Evolutionary conservation across 2,113 vertebrate genomes (phyloP), one percentile per base, ranked within the genome.

Genomic region (Nothobranchius kuhntae): DNA sequence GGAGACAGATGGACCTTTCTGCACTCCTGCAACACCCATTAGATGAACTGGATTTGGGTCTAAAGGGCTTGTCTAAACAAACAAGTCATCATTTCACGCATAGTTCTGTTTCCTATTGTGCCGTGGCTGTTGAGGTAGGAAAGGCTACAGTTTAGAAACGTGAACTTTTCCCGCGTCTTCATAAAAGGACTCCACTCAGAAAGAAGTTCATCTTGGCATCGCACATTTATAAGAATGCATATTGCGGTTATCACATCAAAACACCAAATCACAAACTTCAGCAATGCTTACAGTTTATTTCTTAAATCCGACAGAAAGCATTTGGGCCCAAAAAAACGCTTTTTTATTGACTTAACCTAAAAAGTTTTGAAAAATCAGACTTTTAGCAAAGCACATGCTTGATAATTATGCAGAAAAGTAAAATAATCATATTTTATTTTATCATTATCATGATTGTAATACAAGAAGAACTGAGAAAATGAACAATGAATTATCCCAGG

Each of bases 1-100:
- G 56, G 90, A 92, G 90, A 93, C 89, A 82, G 88, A 93, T 92
- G 86, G 85, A 82, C 84, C 42, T 71, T 79, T 80, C 73, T 53
- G 77, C 79, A 88, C 84, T 81, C 71, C 77, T 74, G 69, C 75
- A 82, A 75, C 85, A 81, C 64, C 61, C 69, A 77, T 88, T 89
- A 87, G 65, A 83, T 70, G 63, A 75, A 87, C 85, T 78, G 82
- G 77, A 86, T 86, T 87, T 83, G 67, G 67, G 53, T 80, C 68
- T 76, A 78, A 87, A 83, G 78, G 75, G 68, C 77, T 85, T 84
- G 82, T 89, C 77, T 72, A 61, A 81, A 85, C 85, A 84, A 89
- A 90, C 88, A 88, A 88, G 78, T 89, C 83, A 87, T 90, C 82
- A 89, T 86, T 76, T 83, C 72, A 83, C 81, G 83, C 61, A 76